Base-by-base conservation (phyloP, 2,797 vertebrate species). In the Syngnathus rostellatus region DNA sequence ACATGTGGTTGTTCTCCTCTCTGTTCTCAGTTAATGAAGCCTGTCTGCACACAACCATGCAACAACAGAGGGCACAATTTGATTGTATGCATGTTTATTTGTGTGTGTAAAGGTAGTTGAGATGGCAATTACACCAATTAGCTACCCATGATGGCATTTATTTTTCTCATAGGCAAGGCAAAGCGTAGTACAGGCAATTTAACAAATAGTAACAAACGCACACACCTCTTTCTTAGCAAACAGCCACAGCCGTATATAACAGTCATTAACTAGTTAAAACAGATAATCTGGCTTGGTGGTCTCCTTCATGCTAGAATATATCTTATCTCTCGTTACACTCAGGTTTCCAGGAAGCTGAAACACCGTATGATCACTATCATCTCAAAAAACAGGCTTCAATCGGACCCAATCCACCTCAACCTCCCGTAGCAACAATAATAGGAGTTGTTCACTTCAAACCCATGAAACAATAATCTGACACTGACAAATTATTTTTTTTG, bases 141-240 rank as follows among this genome's bases (percentile, higher is more conserved):
- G 81, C 71, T 83, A 87, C 72, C 85, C 86, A 41, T 86, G 77
- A 76, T 81, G 19, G 64, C 74, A 80, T 87, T 86, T 84, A 85
- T 74, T 77, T 78, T 82, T 83, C 74, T 84, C 71, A 72, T 77
- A 72, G 70, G 80, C 50, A 4, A 51, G 48, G 57, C 74, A 75
- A 76, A 69, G 77, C 79, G 12, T 67, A 55, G 53, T 81, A 71
- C 21, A 16, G 38, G 67, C 40, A 71, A 69, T 57, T 40, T 5
- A 38, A 81, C 82, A 40, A 77, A 75, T 71, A 63, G 68, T 60
- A 67, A 62, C 59, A 70, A 31, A 66, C 63, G 59, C 55, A 45
- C 16, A 40, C 31, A 40, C 57, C 38, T 59, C 31, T 38, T 37
- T 59, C 31, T 59, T 59, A 17, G 57, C 31, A 38, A 37, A 58